Evolutionary conservation across 2,797 vertebrate species (phyloP).

Genomic region (Crocodylus rhombifer): DNA sequence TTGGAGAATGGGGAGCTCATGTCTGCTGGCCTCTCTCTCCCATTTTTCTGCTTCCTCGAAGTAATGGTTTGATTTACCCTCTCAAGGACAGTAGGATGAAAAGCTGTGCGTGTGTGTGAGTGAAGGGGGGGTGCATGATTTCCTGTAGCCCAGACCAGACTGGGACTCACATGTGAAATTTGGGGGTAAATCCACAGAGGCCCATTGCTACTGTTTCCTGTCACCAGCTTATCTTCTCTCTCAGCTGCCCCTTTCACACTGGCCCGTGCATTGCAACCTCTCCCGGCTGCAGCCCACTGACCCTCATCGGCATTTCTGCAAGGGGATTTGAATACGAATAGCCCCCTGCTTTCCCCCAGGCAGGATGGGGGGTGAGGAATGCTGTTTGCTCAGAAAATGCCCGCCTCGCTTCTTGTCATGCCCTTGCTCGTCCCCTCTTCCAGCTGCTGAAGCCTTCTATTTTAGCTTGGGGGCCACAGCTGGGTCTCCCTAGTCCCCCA

Average conservation of each 20-base stretch:
- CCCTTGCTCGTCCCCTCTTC: not conserved
- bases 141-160: not conserved
- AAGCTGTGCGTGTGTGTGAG: too few relatives aligned
- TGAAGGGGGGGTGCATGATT: not conserved
- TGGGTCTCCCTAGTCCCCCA: not conserved
- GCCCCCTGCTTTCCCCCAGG: fast-evolving
- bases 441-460: not conserved
- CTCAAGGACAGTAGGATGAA: too few relatives aligned
- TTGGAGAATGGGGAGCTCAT: too few relatives aligned
- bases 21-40: too few relatives aligned
- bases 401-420: not conserved
- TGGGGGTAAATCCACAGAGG: not conserved
- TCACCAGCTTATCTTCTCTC: not conserved
- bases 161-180: not conserved
- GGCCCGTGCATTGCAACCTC: not conserved
- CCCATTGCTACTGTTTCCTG: not conserved
- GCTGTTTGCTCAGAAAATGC: not conserved
- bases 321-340: constrained; percentile 59
- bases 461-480: not conserved
- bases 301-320: constrained; percentile 15
- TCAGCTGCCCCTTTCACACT: not conserved
- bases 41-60: not conserved
- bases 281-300: not conserved
- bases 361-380: constrained; percentile 13
- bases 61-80: not conserved